Evolutionary conservation across 2,113 vertebrate species (phyloP).

Genomic region (Microtus pennsylvanicus): DNA sequence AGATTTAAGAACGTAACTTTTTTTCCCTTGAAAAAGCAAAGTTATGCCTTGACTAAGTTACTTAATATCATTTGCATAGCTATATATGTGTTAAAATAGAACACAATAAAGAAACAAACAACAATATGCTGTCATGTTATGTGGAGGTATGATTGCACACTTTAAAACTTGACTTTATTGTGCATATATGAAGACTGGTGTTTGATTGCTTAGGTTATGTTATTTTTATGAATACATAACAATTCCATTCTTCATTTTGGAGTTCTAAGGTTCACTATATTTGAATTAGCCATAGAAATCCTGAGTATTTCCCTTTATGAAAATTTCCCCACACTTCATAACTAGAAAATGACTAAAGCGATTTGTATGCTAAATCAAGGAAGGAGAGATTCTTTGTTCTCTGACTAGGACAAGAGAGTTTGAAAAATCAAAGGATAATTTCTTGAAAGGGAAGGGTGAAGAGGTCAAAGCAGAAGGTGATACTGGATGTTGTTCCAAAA

Average conservation of each 20-base stretch:
- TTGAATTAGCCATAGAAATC: slow-evolving; percentile 77
- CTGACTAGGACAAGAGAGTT: slow-evolving; percentile 60
- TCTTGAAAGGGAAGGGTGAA: slow-evolving; percentile 73
- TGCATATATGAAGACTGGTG: slow-evolving; percentile 60
- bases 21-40: not conserved
- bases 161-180: slow-evolving; percentile 78
- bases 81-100: slow-evolving; percentile 71
- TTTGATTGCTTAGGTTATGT: slow-evolving; percentile 71
- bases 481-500: slow-evolving; percentile 75
- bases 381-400: slow-evolving; percentile 43
- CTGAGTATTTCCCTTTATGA: slow-evolving; percentile 63
- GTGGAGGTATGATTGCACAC: slow-evolving; percentile 71
- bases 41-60: slow-evolving; percentile 60
- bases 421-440: slow-evolving; percentile 76
- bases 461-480: slow-evolving; percentile 72
- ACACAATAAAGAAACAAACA: slow-evolving; percentile 74
- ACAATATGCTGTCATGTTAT: slow-evolving; percentile 69
- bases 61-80: slow-evolving; percentile 74
- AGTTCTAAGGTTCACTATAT: slow-evolving; percentile 75
- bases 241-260: slow-evolving; percentile 73
- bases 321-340: slow-evolving; percentile 61
- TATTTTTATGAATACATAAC: slow-evolving; percentile 62
- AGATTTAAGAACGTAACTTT: slow-evolving; percentile 18
- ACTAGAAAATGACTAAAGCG: slow-evolving; percentile 72
- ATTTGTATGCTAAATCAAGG: slow-evolving; percentile 47